A percentile compares a stretch with the other conserved stretches of the same genome.
Conservation (phyloP, 2,113 vertebrate genomes). For the Glaucidium brasilianum region DNA sequence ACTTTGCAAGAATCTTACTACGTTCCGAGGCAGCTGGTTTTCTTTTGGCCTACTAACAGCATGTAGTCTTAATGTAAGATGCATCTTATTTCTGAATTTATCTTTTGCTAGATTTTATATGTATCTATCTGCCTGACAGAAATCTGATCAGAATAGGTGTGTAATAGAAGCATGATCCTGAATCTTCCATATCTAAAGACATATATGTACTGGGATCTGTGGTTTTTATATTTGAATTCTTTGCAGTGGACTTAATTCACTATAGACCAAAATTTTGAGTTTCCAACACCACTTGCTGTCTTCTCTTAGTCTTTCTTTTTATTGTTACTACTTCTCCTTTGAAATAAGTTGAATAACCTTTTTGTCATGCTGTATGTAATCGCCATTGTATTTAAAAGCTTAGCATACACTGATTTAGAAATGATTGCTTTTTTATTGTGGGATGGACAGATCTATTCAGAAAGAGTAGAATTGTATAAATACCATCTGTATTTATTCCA, state of each 20-base stretch:
- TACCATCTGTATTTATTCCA: neutral
- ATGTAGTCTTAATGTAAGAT: neutral
- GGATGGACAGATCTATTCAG: neutral
- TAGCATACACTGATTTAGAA: neutral
- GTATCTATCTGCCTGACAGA: neutral
- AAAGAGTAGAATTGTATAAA: neutral
- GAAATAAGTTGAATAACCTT: neutral
- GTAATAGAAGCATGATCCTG: neutral
- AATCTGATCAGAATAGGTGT: neutral
- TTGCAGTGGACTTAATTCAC: neutral
- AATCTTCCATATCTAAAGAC: neutral
- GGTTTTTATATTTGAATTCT: neutral
- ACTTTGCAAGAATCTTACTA: neutral
- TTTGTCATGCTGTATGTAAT: neutral
- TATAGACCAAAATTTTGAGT: neutral
- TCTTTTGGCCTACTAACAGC: conserved; percentile 14
- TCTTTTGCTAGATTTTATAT: neutral
- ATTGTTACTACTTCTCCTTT: neutral
- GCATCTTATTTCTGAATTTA: neutral
- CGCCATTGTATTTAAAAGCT: neutral
- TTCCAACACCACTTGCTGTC: neutral
- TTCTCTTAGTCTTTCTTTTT: neutral
- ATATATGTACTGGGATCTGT: neutral
- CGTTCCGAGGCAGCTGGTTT: neutral
- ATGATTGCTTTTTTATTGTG: neutral